Evolutionary conservation across 2,797 vertebrate genomes (phyloP), one percentile per base, ranked within the genome.

Genomic region (Choloepus didactylus): DNA sequence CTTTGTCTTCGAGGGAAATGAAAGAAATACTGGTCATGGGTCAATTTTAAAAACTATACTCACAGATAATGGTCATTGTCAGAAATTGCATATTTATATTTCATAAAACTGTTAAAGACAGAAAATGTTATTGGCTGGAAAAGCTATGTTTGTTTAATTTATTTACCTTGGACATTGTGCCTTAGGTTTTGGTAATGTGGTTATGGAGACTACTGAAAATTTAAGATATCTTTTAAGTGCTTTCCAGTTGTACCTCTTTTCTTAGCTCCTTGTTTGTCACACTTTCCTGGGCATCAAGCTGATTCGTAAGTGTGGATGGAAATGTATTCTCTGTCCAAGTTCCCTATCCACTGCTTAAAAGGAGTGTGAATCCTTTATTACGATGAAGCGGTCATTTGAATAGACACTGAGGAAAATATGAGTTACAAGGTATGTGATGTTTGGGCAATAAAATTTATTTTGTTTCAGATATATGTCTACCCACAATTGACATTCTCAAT

Each of bases 1-100:
- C 14, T 38, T 70, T 93, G 27, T 56, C 56, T 91, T 91, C 67
- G 95, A 82, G 84, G 93, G 92, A 91, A 54, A 62, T 15, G 56
- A 83, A 35, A 59, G 8, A 29, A 82, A 64, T 18, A 62, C 21
- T 38, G 62, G 44, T 64, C 19, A 56, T 38, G n/a, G 27, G 25
- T 59, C 23, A n/a, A 1, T 73, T 49, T 77, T 83, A 76, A 83
- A 87, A 86, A 83, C 49, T 73, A 3, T 79, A 23, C 0, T 77
- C 46, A 64, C 9, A 60, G 35, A 35, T 46, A 66, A 12, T 62
- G 75, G 23, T 51, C n/a, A 18, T 67, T 27, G 15, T 79, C n/a
- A 35, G 41, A 59, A 73, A 81, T 70, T 70, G 59, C 14, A 25
- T 70, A 76, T 21, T 54, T 77, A 76, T 62, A n/a, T 38, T 23